Conservation (phyloP, 2,113 vertebrate species). For the Xyrauchen texanus region DNA sequence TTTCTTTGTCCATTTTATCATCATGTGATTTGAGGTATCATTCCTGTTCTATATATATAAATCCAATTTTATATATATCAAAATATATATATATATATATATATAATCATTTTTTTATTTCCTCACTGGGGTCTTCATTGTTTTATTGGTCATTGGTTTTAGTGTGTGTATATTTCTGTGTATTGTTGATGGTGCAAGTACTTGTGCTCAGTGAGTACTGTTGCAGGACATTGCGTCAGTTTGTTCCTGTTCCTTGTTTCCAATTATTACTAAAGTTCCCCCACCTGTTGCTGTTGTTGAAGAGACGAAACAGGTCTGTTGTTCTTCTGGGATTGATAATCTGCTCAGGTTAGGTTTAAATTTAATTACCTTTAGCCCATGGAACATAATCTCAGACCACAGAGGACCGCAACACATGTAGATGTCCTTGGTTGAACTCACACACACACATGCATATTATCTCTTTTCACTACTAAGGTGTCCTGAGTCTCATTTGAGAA, state of each 20-base stretch:
- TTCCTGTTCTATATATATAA: too few relatives aligned
- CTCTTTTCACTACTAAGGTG: too few relatives aligned
- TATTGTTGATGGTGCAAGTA: neutral
- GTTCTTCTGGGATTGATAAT: constrained; percentile 11
- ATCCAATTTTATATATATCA: too few relatives aligned
- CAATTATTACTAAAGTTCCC: neutral
- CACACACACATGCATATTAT: neutral
- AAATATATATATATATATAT: too few relatives aligned
- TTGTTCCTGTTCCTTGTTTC: too few relatives aligned
- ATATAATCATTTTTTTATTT: too few relatives aligned
- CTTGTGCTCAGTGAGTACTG: too few relatives aligned
- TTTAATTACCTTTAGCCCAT: constrained; percentile 34
- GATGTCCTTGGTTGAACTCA: neutral
- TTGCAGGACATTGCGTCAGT: neutral
- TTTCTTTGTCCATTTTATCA: too few relatives aligned
- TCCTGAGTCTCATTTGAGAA: too few relatives aligned
- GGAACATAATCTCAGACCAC: constrained; percentile 34
- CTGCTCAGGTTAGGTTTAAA: constrained; percentile 32
- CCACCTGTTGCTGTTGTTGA: neutral
- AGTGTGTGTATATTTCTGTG: neutral
- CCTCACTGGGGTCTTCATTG: too few relatives aligned
- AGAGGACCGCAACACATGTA: neutral
- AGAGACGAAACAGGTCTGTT: neutral
- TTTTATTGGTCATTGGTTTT: too few relatives aligned
- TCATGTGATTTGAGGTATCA: too few relatives aligned